A percentile compares a stretch with the other conserved stretches of the same genome.
These are phyloP conservation scores for Lasioglossum malachurum DNA, from an alignment of 2,888 invertebrate species.

Conservation along the genomic window DNA sequence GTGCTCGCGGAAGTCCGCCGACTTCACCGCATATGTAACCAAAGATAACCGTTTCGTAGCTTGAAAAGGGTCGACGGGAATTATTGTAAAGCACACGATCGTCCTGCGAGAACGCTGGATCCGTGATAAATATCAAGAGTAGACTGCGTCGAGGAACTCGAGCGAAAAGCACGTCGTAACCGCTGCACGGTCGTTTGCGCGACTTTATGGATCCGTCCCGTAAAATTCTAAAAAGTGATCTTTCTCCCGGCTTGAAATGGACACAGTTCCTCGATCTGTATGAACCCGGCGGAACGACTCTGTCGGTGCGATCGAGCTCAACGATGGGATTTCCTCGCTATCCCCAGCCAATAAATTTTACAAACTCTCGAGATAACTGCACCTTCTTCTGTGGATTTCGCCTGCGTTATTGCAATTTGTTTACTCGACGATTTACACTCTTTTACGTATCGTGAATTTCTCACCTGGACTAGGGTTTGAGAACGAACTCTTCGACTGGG, in stretches of 20 bases:
- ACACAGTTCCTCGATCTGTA: background rate
- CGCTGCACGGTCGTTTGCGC: constrained; percentile 36
- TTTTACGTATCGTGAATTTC: constrained; percentile 16
- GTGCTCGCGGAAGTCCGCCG: background rate
- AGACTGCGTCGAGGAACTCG: constrained; percentile 37
- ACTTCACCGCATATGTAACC: background rate
- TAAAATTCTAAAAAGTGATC: constrained; percentile 45
- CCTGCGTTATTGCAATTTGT: background rate
- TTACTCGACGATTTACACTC: too few species aligned
- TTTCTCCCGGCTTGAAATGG: constrained; percentile 14
- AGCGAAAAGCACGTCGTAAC: constrained; percentile 42
- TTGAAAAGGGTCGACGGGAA: background rate
- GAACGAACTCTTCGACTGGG: constrained; percentile 81
- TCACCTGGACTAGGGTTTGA: constrained; percentile 81
- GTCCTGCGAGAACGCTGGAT: constrained; percentile 1
- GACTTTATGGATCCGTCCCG: constrained; percentile 40
- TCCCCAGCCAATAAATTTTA: background rate
- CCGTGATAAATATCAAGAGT: constrained; percentile 27
- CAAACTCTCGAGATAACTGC: background rate
- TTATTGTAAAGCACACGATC: background rate
- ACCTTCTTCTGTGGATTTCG: background rate
- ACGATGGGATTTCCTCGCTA: background rate
- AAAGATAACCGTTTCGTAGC: background rate
- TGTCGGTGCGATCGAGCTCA: background rate
- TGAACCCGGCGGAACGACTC: background rate